phyloP scores from a whole-genome alignment of 2,888 invertebrate genomes.

The Autographa pulchrina region DNA sequence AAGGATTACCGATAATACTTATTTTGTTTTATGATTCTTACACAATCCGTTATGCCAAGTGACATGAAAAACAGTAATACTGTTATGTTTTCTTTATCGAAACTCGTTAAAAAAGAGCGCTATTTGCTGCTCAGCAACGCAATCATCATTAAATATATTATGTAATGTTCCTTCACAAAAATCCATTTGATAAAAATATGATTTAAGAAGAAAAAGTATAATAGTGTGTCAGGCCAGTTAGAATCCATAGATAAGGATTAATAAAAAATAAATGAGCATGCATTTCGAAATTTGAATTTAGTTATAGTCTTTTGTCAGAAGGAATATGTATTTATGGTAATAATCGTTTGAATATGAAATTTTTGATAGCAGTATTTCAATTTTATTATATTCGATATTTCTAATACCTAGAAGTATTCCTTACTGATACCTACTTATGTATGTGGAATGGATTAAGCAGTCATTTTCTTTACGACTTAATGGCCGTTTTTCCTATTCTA shows the following conservation, averaged over 20 bases:
- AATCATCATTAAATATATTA: conserved; percentile 49
- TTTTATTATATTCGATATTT: too few relatives aligned
- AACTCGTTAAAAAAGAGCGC: conserved; percentile 46
- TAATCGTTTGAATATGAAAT: not conserved
- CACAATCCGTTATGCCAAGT: not conserved
- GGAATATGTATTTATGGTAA: not conserved
- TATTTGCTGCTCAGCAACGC: conserved; percentile 34
- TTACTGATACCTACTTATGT: too few relatives aligned
- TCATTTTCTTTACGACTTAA: too few relatives aligned
- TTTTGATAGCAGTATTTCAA: not conserved
- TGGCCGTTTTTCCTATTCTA: too few relatives aligned
- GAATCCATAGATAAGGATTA: not conserved
- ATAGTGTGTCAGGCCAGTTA: conserved; percentile 9
- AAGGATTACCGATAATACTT: conserved; percentile 1
- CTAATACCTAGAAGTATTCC: too few relatives aligned
- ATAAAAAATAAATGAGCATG: conserved; percentile 3
- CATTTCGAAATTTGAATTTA: not conserved
- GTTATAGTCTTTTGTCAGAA: not conserved
- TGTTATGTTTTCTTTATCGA: conserved; percentile 42
- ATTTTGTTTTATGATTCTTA: conserved; percentile 3
- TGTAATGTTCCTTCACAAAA: conserved; percentile 41
- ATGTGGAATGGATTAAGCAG: too few relatives aligned
- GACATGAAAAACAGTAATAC: conserved; percentile 9
- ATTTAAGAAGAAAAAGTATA: conserved; percentile 16
- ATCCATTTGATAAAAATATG: conserved; percentile 35